phyloP scores from a whole-genome alignment of 1,140 invertebrate species.

The Littorina saxatilis region DNA sequence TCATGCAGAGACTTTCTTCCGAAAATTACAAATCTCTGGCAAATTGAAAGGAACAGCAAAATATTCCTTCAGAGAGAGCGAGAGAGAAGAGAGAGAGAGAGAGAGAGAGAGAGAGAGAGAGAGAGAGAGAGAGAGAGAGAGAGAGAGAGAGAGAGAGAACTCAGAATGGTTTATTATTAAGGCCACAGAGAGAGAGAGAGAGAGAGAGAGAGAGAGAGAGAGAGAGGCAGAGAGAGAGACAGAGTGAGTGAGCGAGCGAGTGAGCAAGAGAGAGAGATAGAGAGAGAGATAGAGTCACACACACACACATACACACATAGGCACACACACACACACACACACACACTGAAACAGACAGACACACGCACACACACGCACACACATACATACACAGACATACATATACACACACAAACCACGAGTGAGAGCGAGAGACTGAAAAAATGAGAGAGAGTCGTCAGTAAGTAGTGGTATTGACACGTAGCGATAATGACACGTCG shows the following conservation, averaged over 20 bases:
- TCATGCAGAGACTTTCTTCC: no score
- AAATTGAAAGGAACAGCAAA: no score
- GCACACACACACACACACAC: no score
- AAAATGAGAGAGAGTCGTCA: neutral
- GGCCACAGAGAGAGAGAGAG: no score
- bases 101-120: neutral
- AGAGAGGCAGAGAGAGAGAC: neutral
- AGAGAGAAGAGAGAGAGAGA: neutral
- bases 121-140: neutral
- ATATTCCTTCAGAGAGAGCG: no score
- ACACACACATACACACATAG: neutral
- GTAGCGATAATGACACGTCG: neutral
- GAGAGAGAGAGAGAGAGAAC: neutral
- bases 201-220: slow-evolving; percentile 1
- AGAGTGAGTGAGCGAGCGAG: neutral
- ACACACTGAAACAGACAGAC: neutral
- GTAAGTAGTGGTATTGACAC: neutral
- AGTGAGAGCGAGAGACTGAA: neutral
- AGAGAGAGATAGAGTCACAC: neutral
- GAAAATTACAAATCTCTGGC: no score
- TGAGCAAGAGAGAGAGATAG: neutral
- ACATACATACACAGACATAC: neutral
- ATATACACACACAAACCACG: neutral
- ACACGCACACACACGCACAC: neutral
- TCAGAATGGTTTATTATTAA: no score